Evolutionary conservation across 2,888 invertebrate species (phyloP).

Genomic region (Parapristionchus giblindavisi): DNA sequence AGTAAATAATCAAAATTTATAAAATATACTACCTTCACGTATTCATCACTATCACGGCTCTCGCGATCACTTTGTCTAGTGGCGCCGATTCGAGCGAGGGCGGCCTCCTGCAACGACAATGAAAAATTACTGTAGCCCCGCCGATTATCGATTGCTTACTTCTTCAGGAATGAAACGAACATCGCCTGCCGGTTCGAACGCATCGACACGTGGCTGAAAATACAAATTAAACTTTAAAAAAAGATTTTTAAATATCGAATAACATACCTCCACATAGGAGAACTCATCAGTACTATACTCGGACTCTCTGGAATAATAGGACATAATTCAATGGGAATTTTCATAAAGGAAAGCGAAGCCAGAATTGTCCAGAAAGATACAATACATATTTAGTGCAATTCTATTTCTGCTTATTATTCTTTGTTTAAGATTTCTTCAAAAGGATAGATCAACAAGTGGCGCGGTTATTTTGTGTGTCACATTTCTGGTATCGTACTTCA

Average conservation of each 20-base stretch:
- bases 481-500: too few species aligned
- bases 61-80: conserved; percentile 16
- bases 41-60: conserved; percentile 55
- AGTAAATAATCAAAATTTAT: too few species aligned
- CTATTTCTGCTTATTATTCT: too few species aligned
- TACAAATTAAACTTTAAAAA: background rate
- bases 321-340: too few species aligned
- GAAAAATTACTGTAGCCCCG: background rate
- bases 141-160: background rate
- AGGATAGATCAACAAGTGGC: too few species aligned
- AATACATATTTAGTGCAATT: too few species aligned
- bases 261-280: background rate
- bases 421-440: too few species aligned
- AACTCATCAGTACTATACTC: conserved; percentile 36
- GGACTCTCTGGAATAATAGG: conserved; percentile 38
- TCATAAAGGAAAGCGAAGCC: too few species aligned
- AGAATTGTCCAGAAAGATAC: too few species aligned
- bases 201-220: conserved; percentile 2
- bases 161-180: conserved; percentile 14
- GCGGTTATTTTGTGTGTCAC: too few species aligned
- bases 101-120: background rate
- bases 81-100: background rate
- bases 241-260: background rate
- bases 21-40: conserved; percentile 48
- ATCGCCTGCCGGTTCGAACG: conserved; percentile 29